Evolutionary conservation across 2,888 invertebrate species (phyloP), one percentile per base, ranked within the genome.

Genomic region (Spodoptera picta): DNA sequence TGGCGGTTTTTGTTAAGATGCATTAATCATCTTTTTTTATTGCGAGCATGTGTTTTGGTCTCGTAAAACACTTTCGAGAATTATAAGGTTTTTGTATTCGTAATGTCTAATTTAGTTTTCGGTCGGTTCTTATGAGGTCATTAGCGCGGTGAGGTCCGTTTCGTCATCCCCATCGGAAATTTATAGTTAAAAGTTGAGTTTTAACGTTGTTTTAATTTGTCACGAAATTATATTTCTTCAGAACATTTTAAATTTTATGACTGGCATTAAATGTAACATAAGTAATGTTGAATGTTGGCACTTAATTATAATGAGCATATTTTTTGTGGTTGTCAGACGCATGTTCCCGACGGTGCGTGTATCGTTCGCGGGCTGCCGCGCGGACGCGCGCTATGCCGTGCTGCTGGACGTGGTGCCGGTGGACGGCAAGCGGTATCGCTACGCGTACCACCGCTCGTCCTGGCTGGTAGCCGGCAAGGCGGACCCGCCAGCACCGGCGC

Each of bases 381-480:
- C 97, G 65, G 97, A 97, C 86, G 97, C 97, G 88, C 96, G 97
- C 77, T 99, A 99, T 95, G 97, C 97, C 59, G 99, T 99, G 61
- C 96, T 99, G 80, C 96, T 99, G 95, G 99, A 99, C 95, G 98
- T 99, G 87, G 98, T 99, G 73, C 99, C 99, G 68, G 98, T 99
- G 87, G 99, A 99, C 95, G 98, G 98, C 93, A 98, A 99, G 94
- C 96, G 99, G 62, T 98, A 98, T 95, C 97, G 99, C 73, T 99
- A 99, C 96, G 99, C 99, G 77, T 99, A 99, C 95, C 99, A 99
- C 95, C 97, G 99, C 85, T 99, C 98, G 77, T 98, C 98, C 59
- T 99, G 99, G 99, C 96, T 99, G 86, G 99, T 99, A 80, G 99
- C 99, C 31, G 99, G 99, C 75, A 99, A 99, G 94, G 99, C 99